Evolutionary conservation across 2,113 vertebrate genomes (phyloP), one percentile per base, ranked within the genome.

Genomic region (Tenebrosternarchus preto): DNA sequence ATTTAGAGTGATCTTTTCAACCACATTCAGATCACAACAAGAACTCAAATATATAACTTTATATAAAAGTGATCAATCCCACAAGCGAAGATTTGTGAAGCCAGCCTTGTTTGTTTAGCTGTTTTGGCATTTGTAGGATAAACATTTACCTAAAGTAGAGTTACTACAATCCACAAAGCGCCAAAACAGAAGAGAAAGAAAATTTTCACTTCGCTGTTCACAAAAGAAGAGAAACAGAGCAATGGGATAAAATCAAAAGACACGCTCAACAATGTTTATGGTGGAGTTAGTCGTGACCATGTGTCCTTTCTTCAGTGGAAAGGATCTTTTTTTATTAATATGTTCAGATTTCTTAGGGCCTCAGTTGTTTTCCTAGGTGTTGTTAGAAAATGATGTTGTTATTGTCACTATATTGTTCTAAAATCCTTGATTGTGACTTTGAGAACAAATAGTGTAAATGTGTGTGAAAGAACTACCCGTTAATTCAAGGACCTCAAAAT

Each of bases 1-100:
- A 80, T 24, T 77, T 72, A 29, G 39, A n/a, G 31, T 80, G 36
- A 20, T 20, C 57, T 27, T 33, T 80, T 61, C 6, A 67, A 83
- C 67, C 73, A 76, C 83, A 78, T 61, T n/a, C 46, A 81, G 78
- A 71, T 74, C 78, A 74, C n/a, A n/a, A n/a, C 63, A 68, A 67
- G 20, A 80, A 75, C 71, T 60, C 69, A 33, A 66, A 12, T 66
- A 78, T 27, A 43, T 77, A 57, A 68, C 19, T 68, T n/a, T 78
- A 69, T 70, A 25, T 29, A n/a, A n/a, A n/a, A n/a, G 36, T 24
- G 8, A 70, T 66, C 16, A 76, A 29, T 3, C 19, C 64, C 64
- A 78, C 20, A 59, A 27, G 22, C n/a, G 17, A 3, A 12, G 53
- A 25, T 70, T 31, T n/a, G 39, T 78, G 68, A 78, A 50, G 29